These are phyloP conservation scores for Ctenodactylus gundi DNA, from an alignment of 2,113 vertebrate genomes.

Conservation along the genomic window DNA sequence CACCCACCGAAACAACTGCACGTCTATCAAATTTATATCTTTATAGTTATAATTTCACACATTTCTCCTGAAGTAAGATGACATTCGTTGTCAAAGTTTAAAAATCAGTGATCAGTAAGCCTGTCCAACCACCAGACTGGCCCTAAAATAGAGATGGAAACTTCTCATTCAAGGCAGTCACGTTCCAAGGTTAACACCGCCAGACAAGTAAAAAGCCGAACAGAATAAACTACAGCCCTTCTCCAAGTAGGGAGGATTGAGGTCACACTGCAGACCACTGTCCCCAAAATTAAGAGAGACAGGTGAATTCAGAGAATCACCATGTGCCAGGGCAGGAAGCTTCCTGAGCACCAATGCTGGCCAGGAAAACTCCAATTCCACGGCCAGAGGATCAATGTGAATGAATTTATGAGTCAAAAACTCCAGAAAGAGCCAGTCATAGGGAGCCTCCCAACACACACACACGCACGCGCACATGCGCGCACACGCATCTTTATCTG, in stretches of 20 bases:
- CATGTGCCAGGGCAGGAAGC: background rate
- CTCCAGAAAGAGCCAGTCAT: background rate
- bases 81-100: background rate
- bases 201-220: background rate
- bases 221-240: background rate
- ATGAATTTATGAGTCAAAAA: background rate
- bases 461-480: background rate
- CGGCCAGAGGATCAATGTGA: background rate
- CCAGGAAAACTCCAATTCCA: background rate
- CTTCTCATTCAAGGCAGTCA: too few species aligned
- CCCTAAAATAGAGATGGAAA: background rate
- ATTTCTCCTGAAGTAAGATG: conserved; percentile 28
- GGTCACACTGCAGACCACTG: background rate
- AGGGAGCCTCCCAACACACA: background rate
- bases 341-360: background rate
- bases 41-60: background rate
- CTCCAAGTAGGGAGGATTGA: conserved; percentile 9
- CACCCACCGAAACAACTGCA: background rate
- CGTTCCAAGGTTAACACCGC: background rate
- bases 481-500: background rate
- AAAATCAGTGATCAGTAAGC: background rate
- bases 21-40: background rate
- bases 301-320: background rate
- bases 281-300: background rate
- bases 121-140: background rate